phyloP scores from a whole-genome alignment of 1,140 invertebrate species.

The Zaprionus taronus region DNA sequence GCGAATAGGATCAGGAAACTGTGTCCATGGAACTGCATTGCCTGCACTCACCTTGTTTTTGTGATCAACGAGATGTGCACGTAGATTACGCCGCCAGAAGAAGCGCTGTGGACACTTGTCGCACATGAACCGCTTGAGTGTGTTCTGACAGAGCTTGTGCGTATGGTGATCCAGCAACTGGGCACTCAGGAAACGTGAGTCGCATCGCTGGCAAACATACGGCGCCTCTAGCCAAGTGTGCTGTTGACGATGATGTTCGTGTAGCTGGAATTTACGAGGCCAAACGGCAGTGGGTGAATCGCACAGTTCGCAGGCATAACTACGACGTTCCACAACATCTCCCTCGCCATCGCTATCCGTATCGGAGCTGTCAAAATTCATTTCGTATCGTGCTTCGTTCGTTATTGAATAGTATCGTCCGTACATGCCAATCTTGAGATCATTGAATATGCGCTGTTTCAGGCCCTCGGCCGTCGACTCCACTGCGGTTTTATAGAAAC shows the following conservation, averaged over 20 bases:
- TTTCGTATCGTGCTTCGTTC: constrained; percentile 68
- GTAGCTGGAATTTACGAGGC: constrained; percentile 68
- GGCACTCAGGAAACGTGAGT: constrained; percentile 63
- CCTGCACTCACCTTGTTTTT: constrained; percentile 62
- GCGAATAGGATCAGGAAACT: background rate
- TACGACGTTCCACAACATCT: constrained; percentile 61
- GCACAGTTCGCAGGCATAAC: constrained; percentile 68
- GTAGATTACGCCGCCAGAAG: constrained; percentile 66
- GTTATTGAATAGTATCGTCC: constrained; percentile 73
- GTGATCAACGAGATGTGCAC: constrained; percentile 62
- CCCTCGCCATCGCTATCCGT: constrained; percentile 66
- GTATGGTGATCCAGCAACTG: constrained; percentile 66
- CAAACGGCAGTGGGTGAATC: constrained; percentile 41
- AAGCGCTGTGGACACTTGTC: constrained; percentile 74
- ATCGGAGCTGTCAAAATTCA: constrained; percentile 71
- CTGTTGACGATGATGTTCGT: constrained; percentile 64
- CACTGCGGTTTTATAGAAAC: constrained; percentile 69
- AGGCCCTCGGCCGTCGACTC: constrained; percentile 60
- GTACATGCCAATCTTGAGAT: constrained; percentile 54
- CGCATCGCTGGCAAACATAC: constrained; percentile 70
- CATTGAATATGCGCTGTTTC: constrained; percentile 54
- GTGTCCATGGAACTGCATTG: background rate
- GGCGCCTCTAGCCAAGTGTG: constrained; percentile 72
- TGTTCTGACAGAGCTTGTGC: constrained; percentile 64
- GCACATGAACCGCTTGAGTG: constrained; percentile 66